Base-by-base conservation (phyloP, 2,113 vertebrate species). In the Speoplatyrhinus poulsoni region DNA sequence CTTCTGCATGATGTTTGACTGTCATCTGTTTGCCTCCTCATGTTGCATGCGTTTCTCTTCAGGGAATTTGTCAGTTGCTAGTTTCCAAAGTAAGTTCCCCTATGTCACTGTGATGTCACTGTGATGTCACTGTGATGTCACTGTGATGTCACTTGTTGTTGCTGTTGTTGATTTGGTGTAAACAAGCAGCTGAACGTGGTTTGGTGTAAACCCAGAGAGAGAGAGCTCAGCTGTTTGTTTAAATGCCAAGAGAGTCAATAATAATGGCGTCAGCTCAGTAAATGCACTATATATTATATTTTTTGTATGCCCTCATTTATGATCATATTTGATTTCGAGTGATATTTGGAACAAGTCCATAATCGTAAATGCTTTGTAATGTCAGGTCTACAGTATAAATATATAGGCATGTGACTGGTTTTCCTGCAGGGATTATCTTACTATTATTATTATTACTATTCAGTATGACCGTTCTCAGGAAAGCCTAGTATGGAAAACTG, bases 21-120 rank as follows among this genome's bases (percentile, higher is more conserved):
- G 57, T 66, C 11, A 76, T 73, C 13, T 73, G 61, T 84, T 58
- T 72, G 62, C 49, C 65, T 73, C 84, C 72, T 86, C 58, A 8
- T 86, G 71, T 91, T 41, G 88, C 91, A 91, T 93, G 92, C 73
- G 2, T 26, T 26, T 26, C 26, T 80, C 75, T 79, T 87, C 91
- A 95, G 94, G 92, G 82, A 94, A 95, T 91, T 91, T 96, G 89
- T 95, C 93, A 86, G 68, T 94, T 94, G 94, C 94, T 95, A 95
- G 95, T 93, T 95, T 94, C 79, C 94, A 94, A 90, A 94, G 94
- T 96, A 95, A 95, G 94, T 95, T 17, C 49, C 12, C 5, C 48
- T 12, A 41, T 41, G 36, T 41, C 48, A 19, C 55, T 15, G 49
- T 49, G 32, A 6, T 17, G 48, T 41, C 9, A 5, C 46, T 53